Evolutionary conservation across 2,888 invertebrate species (phyloP).

Genomic region (Sphaerophoria taeniata): DNA sequence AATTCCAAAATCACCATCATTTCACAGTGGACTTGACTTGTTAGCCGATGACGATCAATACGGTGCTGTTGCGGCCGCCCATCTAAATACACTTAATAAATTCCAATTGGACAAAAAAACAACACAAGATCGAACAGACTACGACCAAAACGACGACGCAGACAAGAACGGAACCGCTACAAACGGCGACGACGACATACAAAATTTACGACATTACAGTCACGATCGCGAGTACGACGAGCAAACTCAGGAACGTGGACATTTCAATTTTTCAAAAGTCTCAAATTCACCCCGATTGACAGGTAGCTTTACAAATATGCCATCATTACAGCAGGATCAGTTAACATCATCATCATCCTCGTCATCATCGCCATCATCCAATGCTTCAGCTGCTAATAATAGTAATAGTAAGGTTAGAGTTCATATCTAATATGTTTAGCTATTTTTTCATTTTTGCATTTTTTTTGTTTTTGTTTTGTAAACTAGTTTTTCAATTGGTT

Average conservation of each 20-base stretch:
- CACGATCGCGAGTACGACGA: conserved; percentile 48
- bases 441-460: conserved; percentile 6
- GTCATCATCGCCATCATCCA: conserved; percentile 71
- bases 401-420: conserved; percentile 71
- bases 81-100: conserved; percentile 57
- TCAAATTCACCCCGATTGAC: conserved; percentile 77
- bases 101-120: conserved; percentile 43
- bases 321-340: conserved; percentile 77
- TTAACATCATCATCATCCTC: conserved; percentile 67
- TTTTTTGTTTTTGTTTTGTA: conserved; percentile 14
- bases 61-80: conserved; percentile 77
- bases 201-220: conserved; percentile 30
- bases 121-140: too few species aligned
- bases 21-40: conserved; percentile 93
- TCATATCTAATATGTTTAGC: background rate
- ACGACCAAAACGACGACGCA: conserved; percentile 25
- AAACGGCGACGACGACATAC: conserved; percentile 32
- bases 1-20: conserved; percentile 94
- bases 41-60: conserved; percentile 86
- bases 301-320: conserved; percentile 79
- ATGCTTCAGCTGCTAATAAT: conserved; percentile 76
- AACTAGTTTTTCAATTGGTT: conserved; percentile 11
- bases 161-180: conserved; percentile 30
- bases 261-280: conserved; percentile 75
- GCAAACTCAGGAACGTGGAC: conserved; percentile 49